Evolutionary conservation across 2,797 vertebrate species (phyloP).

Genomic region (Falco cherrug): DNA sequence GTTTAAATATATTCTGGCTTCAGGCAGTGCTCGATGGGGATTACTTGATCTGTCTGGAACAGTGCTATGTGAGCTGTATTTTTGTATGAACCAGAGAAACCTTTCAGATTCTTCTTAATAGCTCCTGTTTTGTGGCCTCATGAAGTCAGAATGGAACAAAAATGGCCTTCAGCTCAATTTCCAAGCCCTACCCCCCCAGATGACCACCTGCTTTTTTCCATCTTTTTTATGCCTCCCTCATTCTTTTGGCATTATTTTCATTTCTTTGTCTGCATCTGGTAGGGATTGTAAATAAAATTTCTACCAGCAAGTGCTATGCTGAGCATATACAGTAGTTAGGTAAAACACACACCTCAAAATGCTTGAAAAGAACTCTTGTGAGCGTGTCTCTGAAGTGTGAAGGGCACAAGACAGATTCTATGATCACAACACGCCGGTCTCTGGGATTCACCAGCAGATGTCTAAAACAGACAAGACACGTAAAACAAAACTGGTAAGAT

Average conservation of each 20-base stretch:
- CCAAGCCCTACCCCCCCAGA: neutral
- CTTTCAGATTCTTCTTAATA: neutral
- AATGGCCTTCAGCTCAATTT: neutral
- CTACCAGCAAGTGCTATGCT: neutral
- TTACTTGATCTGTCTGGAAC: slow-evolving; percentile 1
- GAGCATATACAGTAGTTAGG: neutral
- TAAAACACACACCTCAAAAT: slow-evolving; percentile 90
- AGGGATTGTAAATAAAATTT: neutral
- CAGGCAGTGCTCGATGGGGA: neutral
- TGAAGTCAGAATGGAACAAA: neutral
- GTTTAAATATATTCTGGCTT: neutral
- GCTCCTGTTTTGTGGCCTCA: neutral
- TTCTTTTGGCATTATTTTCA: neutral
- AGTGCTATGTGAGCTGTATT: neutral
- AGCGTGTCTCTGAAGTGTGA: slow-evolving; percentile 98
- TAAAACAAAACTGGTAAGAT: neutral
- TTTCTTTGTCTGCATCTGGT: neutral
- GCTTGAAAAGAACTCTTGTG: slow-evolving; percentile 96
- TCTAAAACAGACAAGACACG: slow-evolving; percentile 63
- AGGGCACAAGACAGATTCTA: slow-evolving; percentile 95
- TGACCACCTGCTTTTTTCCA: neutral
- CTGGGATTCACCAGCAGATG: slow-evolving; percentile 97
- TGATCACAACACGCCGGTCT: slow-evolving; percentile 95
- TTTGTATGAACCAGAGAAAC: neutral
- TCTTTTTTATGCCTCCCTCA: neutral